These are phyloP conservation scores for Hesperophylax magnus DNA, from an alignment of 1,140 invertebrate species.

Conservation along the genomic window DNA sequence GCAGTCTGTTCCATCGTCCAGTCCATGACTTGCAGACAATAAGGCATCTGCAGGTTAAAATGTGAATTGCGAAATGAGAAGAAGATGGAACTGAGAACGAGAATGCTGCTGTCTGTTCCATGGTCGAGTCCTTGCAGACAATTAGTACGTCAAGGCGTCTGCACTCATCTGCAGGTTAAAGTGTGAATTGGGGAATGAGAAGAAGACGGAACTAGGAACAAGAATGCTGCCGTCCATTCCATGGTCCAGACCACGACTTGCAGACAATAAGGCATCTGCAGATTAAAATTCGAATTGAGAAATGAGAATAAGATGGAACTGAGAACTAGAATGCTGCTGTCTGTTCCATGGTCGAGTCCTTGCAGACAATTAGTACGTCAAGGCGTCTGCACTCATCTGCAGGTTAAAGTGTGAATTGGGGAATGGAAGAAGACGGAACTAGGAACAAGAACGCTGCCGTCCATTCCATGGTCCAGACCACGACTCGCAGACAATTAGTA, in stretches of 20 bases:
- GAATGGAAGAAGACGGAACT: background rate
- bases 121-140: too few species aligned
- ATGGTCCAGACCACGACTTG: background rate
- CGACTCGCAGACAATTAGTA: conserved; percentile 52
- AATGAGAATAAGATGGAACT: too few species aligned
- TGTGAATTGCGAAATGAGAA: too few species aligned
- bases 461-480: background rate
- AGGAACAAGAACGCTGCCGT: background rate
- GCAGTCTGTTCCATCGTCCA: too few species aligned
- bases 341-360: background rate
- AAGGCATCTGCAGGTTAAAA: too few species aligned
- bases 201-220: background rate
- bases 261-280: conserved; percentile 55
- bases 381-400: background rate
- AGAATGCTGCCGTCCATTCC: too few species aligned
- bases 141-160: conserved; percentile 57
- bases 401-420: background rate
- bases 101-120: too few species aligned
- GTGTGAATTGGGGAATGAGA: background rate
- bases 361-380: background rate
- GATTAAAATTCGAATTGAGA: too few species aligned
- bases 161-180: conserved; percentile 10
- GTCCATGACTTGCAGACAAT: too few species aligned
- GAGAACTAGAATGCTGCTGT: background rate
- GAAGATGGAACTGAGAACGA: too few species aligned